Evolutionary conservation across 2,888 invertebrate species (phyloP).

Genomic region (Dyspetes luteomarginatus): DNA sequence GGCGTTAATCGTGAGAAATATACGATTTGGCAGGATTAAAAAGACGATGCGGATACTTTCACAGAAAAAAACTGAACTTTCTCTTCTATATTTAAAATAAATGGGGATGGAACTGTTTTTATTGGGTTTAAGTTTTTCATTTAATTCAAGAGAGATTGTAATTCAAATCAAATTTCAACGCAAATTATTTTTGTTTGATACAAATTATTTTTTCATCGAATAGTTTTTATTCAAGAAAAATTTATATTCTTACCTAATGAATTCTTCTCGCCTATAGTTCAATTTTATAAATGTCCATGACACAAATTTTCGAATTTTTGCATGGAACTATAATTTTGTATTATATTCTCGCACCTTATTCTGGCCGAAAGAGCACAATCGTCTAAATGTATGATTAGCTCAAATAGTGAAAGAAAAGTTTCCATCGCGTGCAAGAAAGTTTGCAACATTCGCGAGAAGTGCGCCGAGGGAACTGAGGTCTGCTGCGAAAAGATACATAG

Average conservation of each 20-base stretch:
- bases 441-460: conserved; percentile 28
- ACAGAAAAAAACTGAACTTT: conserved; percentile 34
- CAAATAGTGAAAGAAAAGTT: conserved; percentile 5
- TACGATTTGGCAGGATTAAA: conserved; percentile 15
- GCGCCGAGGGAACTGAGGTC: conserved; percentile 2
- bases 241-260: no score
- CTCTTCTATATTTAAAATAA: conserved; percentile 12
- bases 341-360: not conserved
- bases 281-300: not conserved
- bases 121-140: no score
- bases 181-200: not conserved
- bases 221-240: no score
- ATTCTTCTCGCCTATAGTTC: not conserved
- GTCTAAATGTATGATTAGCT: not conserved
- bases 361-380: not conserved
- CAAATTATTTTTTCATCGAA: not conserved
- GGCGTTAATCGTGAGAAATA: conserved; percentile 45
- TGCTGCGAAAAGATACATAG: not conserved
- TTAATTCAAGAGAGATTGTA: no score
- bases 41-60: not conserved
- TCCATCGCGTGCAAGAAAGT: conserved; percentile 54
- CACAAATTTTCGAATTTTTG: not conserved
- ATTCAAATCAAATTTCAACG: no score
- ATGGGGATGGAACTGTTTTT: not conserved
- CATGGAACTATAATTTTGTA: not conserved